phyloP scores from a whole-genome alignment of 2,797 vertebrate genomes.

The Pempheris klunzingeri region DNA sequence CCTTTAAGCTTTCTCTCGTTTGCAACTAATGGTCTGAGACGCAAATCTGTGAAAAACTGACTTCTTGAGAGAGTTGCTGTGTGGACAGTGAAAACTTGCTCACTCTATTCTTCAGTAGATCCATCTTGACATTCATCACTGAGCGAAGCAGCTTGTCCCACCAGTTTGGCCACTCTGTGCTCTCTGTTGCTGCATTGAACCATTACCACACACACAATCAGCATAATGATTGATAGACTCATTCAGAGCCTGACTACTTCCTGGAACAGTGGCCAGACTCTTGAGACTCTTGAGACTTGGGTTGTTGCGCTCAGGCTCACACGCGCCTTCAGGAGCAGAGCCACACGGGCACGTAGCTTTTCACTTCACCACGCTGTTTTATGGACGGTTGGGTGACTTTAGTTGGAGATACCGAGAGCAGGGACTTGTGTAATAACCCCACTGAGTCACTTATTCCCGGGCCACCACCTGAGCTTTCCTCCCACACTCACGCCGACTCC shows the following conservation, averaged over 20 bases:
- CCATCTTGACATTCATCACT: too few relatives aligned
- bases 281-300: constrained; percentile 19
- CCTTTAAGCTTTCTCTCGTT: not conserved
- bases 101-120: not conserved
- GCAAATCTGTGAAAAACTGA: too few relatives aligned
- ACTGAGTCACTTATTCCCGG: too few relatives aligned
- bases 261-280: constrained; percentile 40
- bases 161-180: not conserved
- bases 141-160: too few relatives aligned
- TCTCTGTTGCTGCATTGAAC: constrained; percentile 23
- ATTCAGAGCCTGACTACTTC: constrained; percentile 60
- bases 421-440: not conserved
- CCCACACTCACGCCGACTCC: not conserved
- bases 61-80: too few relatives aligned
- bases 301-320: not conserved
- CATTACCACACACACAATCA: constrained; percentile 46
- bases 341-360: too few relatives aligned
- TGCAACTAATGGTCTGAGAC: too few relatives aligned
- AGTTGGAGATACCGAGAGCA: too few relatives aligned
- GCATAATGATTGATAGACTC: constrained; percentile 58
- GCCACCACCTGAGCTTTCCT: not conserved
- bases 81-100: not conserved
- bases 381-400: rapidly evolving
- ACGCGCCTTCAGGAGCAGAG: not conserved
- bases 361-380: not conserved